These are phyloP conservation scores for Cephus spinipes DNA, from an alignment of 2,888 invertebrate genomes.

Conservation along the genomic window DNA sequence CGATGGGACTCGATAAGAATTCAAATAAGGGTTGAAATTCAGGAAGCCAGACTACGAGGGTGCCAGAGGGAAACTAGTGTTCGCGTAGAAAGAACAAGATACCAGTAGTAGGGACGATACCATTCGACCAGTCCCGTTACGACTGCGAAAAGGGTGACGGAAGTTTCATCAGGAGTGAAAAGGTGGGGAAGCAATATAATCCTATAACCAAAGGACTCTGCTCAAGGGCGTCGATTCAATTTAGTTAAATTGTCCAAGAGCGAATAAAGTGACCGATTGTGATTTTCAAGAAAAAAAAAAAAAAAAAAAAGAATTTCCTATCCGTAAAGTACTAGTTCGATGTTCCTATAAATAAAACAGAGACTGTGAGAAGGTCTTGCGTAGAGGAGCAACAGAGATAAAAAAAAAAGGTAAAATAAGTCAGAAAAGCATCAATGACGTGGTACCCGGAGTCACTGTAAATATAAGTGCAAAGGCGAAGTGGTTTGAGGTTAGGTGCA, in stretches of 20 bases:
- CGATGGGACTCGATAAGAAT: constrained; percentile 46
- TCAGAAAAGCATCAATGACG: neutral
- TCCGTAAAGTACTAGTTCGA: neutral
- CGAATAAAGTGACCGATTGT: constrained; percentile 38
- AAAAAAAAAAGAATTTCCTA: neutral
- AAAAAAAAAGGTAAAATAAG: neutral
- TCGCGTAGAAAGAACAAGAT: neutral
- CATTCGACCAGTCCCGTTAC: neutral
- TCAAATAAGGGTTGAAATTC: constrained; percentile 33
- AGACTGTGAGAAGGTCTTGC: neutral
- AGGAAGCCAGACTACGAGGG: neutral
- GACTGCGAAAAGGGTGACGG: neutral
- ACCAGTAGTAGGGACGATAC: neutral
- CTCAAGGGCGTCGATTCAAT: constrained; percentile 21
- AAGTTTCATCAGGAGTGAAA: neutral
- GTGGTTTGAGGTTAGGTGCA: constrained; percentile 14
- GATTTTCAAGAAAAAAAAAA: constrained; percentile 12
- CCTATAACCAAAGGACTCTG: neutral
- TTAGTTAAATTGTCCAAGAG: constrained; percentile 39
- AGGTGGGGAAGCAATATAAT: neutral
- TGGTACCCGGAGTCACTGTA: neutral
- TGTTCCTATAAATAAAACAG: neutral
- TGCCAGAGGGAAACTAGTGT: neutral
- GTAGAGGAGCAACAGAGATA: neutral
- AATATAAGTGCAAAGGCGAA: neutral